These are phyloP conservation scores for Nephotettix cincticeps DNA, from an alignment of 1,140 invertebrate genomes.

Conservation along the genomic window DNA sequence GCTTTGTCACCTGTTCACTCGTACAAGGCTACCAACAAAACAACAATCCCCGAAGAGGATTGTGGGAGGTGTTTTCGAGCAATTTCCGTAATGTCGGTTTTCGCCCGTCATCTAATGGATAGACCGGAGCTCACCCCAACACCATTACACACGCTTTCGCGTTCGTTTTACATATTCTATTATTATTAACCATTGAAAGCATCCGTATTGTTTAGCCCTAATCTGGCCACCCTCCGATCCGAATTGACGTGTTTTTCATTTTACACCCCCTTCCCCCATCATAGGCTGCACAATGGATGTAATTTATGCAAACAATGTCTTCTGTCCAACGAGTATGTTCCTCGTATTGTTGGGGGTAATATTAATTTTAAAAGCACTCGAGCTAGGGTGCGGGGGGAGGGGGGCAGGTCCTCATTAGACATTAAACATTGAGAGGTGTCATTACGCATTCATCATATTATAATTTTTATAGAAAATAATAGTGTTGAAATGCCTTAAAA, in stretches of 20 bases:
- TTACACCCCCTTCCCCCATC: not conserved
- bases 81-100: not conserved
- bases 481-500: no score
- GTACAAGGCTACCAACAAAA: not conserved
- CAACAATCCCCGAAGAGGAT: not conserved
- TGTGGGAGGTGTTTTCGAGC: not conserved
- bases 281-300: not conserved
- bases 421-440: no score
- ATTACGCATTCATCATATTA: no score
- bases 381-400: no score
- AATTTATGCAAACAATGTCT: constrained; percentile 10
- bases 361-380: constrained; percentile 5
- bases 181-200: not conserved
- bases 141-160: not conserved
- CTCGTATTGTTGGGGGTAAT: not conserved
- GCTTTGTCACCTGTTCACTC: not conserved
- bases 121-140: not conserved
- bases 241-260: constrained; percentile 12
- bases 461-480: no score
- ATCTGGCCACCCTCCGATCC: constrained; percentile 4
- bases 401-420: no score
- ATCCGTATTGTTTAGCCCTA: not conserved
- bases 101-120: not conserved
- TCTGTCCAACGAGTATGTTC: not conserved
- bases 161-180: constrained; percentile 4